A percentile compares a stretch with the other conserved stretches of the same genome.
Evolutionary conservation across 1,140 invertebrate species (phyloP).

Genomic region (Brevipalpus yothersi): DNA sequence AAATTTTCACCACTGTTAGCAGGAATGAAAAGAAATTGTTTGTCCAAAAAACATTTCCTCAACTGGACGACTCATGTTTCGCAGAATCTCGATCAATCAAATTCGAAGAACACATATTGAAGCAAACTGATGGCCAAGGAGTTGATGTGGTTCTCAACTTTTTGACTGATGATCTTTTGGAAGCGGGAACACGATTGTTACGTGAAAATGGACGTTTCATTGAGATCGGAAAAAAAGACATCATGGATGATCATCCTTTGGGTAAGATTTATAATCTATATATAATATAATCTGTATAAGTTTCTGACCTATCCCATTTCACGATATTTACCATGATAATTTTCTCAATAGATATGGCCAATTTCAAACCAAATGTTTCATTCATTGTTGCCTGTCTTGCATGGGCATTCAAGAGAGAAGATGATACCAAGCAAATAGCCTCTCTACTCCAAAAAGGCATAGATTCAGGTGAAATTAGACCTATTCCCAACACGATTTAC

Average conservation of each 20-base stretch:
- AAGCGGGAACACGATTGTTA: conserved; percentile 68
- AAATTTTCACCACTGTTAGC: conserved; percentile 52
- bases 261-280: conserved; percentile 47
- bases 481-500: conserved; percentile 56
- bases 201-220: conserved; percentile 66
- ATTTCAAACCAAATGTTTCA: conserved; percentile 72
- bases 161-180: conserved; percentile 60
- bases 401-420: conserved; percentile 29
- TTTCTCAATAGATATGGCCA: conserved; percentile 30
- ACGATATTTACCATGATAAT: no score
- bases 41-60: conserved; percentile 23
- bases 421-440: background rate
- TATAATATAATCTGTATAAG: background rate
- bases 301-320: background rate
- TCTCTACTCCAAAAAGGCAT: conserved; percentile 55
- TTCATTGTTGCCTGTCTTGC: conserved; percentile 89
- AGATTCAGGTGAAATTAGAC: conserved; percentile 50
- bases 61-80: conserved; percentile 24
- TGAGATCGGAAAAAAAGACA: conserved; percentile 89
- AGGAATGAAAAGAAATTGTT: conserved; percentile 24
- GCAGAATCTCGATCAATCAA: conserved; percentile 27
- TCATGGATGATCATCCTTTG: conserved; percentile 63
- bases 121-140: conserved; percentile 32
- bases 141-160: conserved; percentile 86
- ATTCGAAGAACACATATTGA: conserved; percentile 25